Conservation (phyloP, 2,888 invertebrate genomes). For the Drosophila nr. perissopoda region DNA sequence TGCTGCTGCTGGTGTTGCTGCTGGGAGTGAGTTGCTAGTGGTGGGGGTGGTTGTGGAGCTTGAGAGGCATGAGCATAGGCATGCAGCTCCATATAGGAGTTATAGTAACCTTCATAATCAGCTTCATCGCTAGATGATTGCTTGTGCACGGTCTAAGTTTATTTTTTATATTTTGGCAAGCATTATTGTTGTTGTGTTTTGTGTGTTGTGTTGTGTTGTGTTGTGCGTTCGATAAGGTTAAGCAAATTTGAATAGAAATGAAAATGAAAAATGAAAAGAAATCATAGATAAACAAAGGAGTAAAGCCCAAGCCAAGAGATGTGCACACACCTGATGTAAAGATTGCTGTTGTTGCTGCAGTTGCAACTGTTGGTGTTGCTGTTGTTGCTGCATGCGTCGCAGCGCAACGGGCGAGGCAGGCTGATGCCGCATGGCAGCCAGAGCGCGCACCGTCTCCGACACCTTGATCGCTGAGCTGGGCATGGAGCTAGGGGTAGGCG, state of each 20-base stretch:
- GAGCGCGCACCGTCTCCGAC: conserved; percentile 93
- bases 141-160: conserved; percentile 60
- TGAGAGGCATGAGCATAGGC: conserved; percentile 68
- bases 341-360: conserved; percentile 63
- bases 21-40: conserved; percentile 38
- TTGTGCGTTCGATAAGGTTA: conserved; percentile 41
- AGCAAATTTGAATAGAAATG: conserved; percentile 44
- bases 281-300: conserved; percentile 51
- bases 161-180: conserved; percentile 11
- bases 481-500: conserved; percentile 61
- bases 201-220: conserved; percentile 43
- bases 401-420: conserved; percentile 93
- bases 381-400: conserved; percentile 86
- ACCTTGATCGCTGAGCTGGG: conserved; percentile 87
- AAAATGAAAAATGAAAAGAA: conserved; percentile 60
- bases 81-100: conserved; percentile 78
- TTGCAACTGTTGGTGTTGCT: conserved; percentile 47
- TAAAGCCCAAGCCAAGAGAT: conserved; percentile 50
- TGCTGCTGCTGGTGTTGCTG: conserved; percentile 41
- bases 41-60: conserved; percentile 55
- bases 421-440: conserved; percentile 93
- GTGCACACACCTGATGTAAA: conserved; percentile 83
- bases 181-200: conserved; percentile 26
- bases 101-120: conserved; percentile 76
- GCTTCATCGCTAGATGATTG: conserved; percentile 66